Evolutionary conservation across 2,888 invertebrate species (phyloP).

Genomic region (Dioctria linearis): DNA sequence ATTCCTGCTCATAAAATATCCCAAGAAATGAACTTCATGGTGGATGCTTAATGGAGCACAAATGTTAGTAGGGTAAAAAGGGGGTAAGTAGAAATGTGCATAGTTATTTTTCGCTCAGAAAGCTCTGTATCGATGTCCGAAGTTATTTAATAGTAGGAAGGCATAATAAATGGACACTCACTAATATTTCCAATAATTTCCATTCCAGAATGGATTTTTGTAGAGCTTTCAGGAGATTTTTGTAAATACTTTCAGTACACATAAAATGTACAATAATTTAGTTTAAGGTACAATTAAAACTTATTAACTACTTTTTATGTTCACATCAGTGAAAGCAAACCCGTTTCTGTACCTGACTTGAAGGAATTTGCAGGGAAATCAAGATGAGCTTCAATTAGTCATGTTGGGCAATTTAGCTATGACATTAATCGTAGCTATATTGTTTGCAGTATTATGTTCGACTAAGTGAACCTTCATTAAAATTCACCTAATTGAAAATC

Average conservation of each 20-base stretch:
- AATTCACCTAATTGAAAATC: no score
- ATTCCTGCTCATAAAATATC: slow-evolving; percentile 26
- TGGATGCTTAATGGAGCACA: slow-evolving; percentile 42
- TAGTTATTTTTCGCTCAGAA: neutral
- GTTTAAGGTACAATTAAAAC: neutral
- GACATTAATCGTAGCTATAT: no score
- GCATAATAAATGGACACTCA: slow-evolving; percentile 22
- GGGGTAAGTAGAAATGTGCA: neutral
- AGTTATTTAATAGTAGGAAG: slow-evolving; percentile 15
- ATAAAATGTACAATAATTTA: neutral
- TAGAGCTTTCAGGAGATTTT: no score
- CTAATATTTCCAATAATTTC: slow-evolving; percentile 34
- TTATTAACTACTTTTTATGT: neutral
- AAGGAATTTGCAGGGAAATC: no score
- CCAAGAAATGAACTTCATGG: slow-evolving; percentile 35
- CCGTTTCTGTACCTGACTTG: neutral
- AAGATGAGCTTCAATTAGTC: no score
- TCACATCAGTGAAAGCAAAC: no score
- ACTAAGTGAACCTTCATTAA: no score
- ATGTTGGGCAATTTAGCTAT: no score
- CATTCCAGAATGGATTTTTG: slow-evolving; percentile 8
- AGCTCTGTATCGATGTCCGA: slow-evolving; percentile 22
- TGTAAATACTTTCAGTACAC: neutral
- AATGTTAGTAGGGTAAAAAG: slow-evolving; percentile 3
- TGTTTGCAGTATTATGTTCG: no score